A percentile compares a stretch with the other conserved stretches of the same genome.
phyloP scores from a whole-genome alignment of 2,888 invertebrate species.

The Baccha elongata region DNA sequence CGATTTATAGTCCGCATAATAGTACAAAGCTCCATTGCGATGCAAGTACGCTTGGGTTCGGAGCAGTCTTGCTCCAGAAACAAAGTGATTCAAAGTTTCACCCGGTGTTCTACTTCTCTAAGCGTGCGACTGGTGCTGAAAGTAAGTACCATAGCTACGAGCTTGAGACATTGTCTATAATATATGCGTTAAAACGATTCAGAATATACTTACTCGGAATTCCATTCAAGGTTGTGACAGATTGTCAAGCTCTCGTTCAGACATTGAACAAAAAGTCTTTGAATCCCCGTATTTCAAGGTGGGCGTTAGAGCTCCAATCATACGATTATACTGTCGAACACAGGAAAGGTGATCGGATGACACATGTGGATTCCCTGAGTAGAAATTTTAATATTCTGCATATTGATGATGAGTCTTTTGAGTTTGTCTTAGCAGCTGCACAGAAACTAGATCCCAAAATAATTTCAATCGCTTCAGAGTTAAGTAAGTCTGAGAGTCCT shows the following conservation, averaged over 20 bases:
- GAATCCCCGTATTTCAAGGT: conserved; percentile 70
- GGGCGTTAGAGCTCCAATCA: conserved; percentile 72
- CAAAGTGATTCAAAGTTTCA: conserved; percentile 74
- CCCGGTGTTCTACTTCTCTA: conserved; percentile 76
- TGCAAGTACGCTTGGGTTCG: conserved; percentile 75
- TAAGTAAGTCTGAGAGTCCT: conserved; percentile 58
- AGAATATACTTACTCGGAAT: too few species aligned
- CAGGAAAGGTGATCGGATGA: conserved; percentile 74
- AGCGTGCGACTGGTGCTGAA: conserved; percentile 74
- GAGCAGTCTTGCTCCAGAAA: conserved; percentile 75
- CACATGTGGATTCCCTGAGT: too few species aligned
- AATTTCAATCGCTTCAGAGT: conserved; percentile 57
- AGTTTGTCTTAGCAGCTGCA: conserved; percentile 46
- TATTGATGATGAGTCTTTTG: conserved; percentile 46
- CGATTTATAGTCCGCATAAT: conserved; percentile 75
- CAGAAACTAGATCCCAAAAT: conserved; percentile 71
- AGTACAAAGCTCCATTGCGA: conserved; percentile 77
- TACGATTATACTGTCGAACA: conserved; percentile 73
- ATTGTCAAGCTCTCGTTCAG: conserved; percentile 74
- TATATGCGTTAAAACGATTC: too few species aligned
- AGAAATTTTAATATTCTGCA: too few species aligned
- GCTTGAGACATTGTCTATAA: too few species aligned
- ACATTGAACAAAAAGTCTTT: conserved; percentile 71
- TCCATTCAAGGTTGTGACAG: conserved; percentile 75
- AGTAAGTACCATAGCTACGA: conserved; percentile 74